These are phyloP conservation scores for Lanius collurio DNA, from an alignment of 2,113 vertebrate species.

Conservation along the genomic window DNA sequence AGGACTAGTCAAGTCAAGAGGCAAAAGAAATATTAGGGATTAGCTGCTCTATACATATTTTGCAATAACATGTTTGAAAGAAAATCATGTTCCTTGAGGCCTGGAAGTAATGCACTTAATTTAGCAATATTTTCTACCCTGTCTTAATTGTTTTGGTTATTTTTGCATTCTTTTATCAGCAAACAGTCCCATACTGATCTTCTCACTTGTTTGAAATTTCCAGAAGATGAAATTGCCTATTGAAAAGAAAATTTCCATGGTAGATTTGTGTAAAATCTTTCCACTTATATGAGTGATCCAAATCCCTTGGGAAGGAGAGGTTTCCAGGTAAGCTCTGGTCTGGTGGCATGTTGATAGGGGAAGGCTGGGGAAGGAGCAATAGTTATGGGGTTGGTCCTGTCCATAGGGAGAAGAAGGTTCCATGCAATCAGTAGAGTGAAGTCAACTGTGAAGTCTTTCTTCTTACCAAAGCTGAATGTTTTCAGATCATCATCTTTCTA, in stretches of 20 bases:
- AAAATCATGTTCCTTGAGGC: neutral
- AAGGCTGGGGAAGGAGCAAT: neutral
- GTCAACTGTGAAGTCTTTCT: neutral
- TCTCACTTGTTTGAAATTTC: neutral
- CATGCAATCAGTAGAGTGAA: neutral
- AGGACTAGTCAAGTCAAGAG: neutral
- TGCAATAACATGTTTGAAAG: neutral
- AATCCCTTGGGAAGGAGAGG: neutral
- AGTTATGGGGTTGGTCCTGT: neutral
- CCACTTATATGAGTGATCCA: neutral
- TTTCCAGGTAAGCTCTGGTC: neutral
- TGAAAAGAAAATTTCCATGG: neutral
- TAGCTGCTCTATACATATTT: neutral
- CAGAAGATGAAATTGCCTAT: neutral
- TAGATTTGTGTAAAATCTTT: neutral
- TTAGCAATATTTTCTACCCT: neutral
- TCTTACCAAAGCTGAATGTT: neutral
- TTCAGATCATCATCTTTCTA: neutral
- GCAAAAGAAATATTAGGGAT: neutral
- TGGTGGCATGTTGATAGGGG: neutral
- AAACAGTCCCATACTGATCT: neutral
- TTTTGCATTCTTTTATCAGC: neutral
- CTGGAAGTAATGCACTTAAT: neutral
- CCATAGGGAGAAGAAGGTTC: neutral
- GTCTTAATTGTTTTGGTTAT: neutral